Evolutionary conservation across 2,797 vertebrate species (phyloP).

Genomic region (Buceros bicornis): DNA sequence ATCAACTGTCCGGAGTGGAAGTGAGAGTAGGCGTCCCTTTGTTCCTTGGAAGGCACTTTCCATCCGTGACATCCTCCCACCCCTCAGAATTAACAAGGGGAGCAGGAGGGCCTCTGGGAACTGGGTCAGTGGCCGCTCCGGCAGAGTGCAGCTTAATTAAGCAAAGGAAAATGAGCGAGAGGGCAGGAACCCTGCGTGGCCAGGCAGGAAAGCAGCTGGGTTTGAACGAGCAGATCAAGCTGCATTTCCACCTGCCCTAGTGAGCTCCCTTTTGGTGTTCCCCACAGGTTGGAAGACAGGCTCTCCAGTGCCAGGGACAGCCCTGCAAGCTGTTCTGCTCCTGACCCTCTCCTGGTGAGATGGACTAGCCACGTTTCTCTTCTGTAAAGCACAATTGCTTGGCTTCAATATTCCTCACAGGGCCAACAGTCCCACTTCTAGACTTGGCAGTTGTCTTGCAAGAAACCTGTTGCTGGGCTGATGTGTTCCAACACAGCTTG

Average conservation of each 20-base stretch:
- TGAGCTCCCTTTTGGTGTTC: not conserved
- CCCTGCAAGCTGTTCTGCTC: not conserved
- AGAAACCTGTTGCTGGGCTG: not conserved
- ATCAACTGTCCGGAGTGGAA: not conserved
- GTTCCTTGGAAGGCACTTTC: not conserved
- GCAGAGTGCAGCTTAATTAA: conserved; percentile 38
- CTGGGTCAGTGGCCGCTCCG: conserved; percentile 61
- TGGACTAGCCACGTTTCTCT: not conserved
- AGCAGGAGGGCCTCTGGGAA: conserved; percentile 61
- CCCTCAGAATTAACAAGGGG: conserved; percentile 2
- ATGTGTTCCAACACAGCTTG: not conserved
- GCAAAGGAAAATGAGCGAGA: not conserved
- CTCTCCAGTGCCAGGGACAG: not conserved
- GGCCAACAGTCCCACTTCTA: not conserved
- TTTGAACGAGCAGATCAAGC: not conserved
- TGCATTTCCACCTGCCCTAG: not conserved
- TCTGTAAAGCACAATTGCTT: not conserved
- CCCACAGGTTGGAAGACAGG: not conserved
- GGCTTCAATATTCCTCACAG: not conserved
- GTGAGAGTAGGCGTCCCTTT: conserved; percentile 47
- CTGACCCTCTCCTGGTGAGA: not conserved
- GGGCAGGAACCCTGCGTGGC: not conserved
- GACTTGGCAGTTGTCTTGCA: not conserved
- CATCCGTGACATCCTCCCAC: not conserved
- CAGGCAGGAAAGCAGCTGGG: not conserved